Evolutionary conservation across 2,888 invertebrate genomes (phyloP).

Genomic region (Aspidapion aeneum): DNA sequence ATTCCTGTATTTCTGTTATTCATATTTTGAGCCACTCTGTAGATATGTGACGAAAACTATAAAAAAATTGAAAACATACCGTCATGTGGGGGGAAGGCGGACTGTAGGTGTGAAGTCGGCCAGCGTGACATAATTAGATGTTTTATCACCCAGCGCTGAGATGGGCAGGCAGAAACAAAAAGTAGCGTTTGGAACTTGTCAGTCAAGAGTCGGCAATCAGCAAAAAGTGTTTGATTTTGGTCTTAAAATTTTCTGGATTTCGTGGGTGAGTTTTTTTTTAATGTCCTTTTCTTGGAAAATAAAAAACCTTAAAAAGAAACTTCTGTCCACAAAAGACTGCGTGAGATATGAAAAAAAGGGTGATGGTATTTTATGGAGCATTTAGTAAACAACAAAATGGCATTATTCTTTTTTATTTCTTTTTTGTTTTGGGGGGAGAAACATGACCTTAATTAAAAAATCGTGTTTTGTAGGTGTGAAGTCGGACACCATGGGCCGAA

Average conservation of each 20-base stretch:
- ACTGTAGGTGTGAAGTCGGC: conserved; percentile 2
- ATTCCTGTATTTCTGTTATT: no score
- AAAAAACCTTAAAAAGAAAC: not conserved
- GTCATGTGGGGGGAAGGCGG: conserved; percentile 1
- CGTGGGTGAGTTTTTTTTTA: not conserved
- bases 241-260: not conserved
- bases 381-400: not conserved
- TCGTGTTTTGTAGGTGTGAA: conserved; percentile 5
- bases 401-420: not conserved
- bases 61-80: no score
- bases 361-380: not conserved
- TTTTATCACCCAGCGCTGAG: not conserved
- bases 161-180: not conserved
- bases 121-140: not conserved
- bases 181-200: not conserved
- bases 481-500: conserved; percentile 13
- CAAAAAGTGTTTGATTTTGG: not conserved
- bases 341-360: conserved; percentile 5
- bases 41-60: no score
- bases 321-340: not conserved
- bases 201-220: not conserved
- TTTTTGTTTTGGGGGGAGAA: not conserved
- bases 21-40: no score
- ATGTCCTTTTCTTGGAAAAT: not conserved
- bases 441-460: not conserved